Evolutionary conservation across 2,113 vertebrate species (phyloP).

Genomic region (Neolamprologus kungweensis): DNA sequence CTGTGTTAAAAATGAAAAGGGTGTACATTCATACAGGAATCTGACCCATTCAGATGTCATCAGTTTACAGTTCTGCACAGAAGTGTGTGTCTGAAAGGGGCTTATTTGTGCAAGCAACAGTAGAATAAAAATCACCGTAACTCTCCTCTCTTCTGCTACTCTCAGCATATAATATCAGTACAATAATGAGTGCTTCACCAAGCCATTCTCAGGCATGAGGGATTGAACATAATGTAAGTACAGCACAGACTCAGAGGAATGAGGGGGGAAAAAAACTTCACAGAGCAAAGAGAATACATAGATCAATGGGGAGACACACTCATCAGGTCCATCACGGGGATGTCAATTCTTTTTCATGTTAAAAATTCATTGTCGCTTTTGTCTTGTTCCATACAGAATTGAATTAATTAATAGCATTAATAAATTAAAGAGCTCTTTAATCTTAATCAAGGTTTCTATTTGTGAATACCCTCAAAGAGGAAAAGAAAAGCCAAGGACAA

Average conservation of each 20-base stretch:
- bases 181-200: constrained; percentile 34
- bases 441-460: constrained; percentile 42
- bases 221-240: constrained; percentile 15
- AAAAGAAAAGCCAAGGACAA: not conserved
- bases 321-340: constrained; percentile 31
- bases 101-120: not conserved
- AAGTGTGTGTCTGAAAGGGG: not conserved
- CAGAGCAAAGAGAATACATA: constrained; percentile 53
- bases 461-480: constrained; percentile 5
- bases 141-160: not conserved
- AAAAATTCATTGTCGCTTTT: constrained; percentile 45
- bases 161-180: constrained; percentile 11
- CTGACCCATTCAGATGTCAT: not conserved
- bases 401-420: constrained; percentile 52
- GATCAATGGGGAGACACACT: constrained; percentile 43
- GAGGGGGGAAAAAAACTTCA: not conserved
- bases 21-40: not conserved
- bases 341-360: constrained; percentile 37
- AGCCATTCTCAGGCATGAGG: constrained; percentile 3
- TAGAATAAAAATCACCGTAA: constrained; percentile 6
- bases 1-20: not conserved
- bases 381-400: constrained; percentile 14
- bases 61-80: not conserved
- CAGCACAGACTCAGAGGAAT: not conserved
- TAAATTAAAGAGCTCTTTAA: constrained; percentile 36